Base-by-base conservation (phyloP, 2,888 invertebrate genomes). In the Temnothorax unifasciatus region DNA sequence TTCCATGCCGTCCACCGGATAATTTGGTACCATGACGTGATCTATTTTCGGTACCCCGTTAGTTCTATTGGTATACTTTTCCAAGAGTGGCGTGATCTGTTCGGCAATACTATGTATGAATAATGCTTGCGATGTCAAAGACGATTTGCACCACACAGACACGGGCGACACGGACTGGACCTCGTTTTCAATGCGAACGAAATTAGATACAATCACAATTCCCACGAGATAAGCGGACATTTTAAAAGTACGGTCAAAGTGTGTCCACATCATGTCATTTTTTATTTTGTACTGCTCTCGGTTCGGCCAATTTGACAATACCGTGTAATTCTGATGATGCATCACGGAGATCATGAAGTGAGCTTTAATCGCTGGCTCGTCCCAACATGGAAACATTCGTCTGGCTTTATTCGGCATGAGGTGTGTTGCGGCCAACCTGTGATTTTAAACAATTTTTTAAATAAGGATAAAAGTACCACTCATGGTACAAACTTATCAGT, bases 351-450 rank as follows among this genome's bases (percentile, higher is more conserved):
- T 96, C 71, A 96, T 95, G 92, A 97, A 97, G 34, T 95, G 95
- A 0, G 97, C 97, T 92, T 97, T 97, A 38, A 96, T 93, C 0
- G 95, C 95, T 0, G 97, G 97, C 91, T 97, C 97, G 90, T 97
- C 97, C 91, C 96, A 97, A 92, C 97, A 97, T 0, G 97, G 97
- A 93, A 97, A 97, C 0, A 96, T 97, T 66, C 96, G 96, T 2
- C 97, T 96, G 0, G 97, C 97, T 83, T 96, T 96, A 0, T 96
- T 96, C 0, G 96, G 96, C 92, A 97, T 96, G 69, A 97, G 96
- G 87, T 97, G 97, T 0, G 97, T 97, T 1, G 96, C 96, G 5
- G 96, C 96, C 38, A 97, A 92, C 90, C 95, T 6, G 57, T 21
- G 2, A 21, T 21, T 41, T 21, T 57, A 57, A 15, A 11, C 44